Percentiles rank a stretch among this genome's conserved stretches.
These are phyloP conservation scores for Hyperoodon ampullatus DNA, from an alignment of 2,113 vertebrate genomes.

Conservation along the genomic window DNA sequence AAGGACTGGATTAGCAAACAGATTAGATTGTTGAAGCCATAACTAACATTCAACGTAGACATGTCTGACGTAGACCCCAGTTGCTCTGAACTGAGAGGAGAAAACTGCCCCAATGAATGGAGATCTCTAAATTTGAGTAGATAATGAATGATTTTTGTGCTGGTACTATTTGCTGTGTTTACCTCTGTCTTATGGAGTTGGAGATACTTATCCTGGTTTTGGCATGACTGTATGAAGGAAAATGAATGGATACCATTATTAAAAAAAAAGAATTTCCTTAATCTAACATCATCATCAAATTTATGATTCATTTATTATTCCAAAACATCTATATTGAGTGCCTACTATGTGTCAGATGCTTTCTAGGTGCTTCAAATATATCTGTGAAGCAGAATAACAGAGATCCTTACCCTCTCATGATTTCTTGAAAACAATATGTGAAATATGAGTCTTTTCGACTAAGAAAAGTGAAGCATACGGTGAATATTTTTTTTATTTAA, in stretches of 20 bases:
- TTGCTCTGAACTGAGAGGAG: not conserved
- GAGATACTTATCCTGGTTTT: not conserved
- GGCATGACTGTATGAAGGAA: not conserved
- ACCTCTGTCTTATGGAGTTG: not conserved
- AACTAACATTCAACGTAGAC: not conserved
- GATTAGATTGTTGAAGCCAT: not conserved
- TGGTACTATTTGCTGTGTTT: not conserved
- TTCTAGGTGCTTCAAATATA: not conserved
- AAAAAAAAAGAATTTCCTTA: not conserved
- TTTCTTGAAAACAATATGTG: conserved; percentile 21
- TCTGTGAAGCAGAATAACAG: not conserved
- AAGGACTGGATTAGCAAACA: not conserved
- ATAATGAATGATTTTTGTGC: not conserved
- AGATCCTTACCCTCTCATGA: not conserved
- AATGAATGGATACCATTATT: not conserved
- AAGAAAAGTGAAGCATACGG: not conserved
- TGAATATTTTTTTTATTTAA: conserved; percentile 2
- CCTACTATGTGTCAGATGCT: not conserved
- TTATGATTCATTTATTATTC: not conserved
- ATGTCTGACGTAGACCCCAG: not conserved
- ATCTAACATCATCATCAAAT: not conserved
- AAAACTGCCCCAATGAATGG: not conserved
- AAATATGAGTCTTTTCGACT: not conserved
- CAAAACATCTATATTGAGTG: not conserved
- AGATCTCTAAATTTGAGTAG: not conserved